Evolutionary conservation across 2,888 invertebrate species (phyloP).

Genomic region (Nesidiocoris tenuis): DNA sequence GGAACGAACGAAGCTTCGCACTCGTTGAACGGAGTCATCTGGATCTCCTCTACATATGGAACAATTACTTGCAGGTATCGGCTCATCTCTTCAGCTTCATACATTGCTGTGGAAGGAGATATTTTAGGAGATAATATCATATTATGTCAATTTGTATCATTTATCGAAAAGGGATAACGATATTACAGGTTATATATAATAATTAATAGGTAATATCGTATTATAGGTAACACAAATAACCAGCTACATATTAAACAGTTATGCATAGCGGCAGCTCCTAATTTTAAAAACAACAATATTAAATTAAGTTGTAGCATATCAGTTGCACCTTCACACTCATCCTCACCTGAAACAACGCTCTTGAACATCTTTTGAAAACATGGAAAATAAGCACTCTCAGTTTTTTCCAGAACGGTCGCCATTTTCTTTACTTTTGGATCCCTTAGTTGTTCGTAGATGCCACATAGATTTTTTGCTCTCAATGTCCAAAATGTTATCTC

Average conservation of each 20-base stretch:
- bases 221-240: no score
- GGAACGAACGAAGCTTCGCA: slow-evolving; percentile 62
- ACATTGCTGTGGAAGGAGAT: no score
- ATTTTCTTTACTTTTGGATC: slow-evolving; percentile 80
- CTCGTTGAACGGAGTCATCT: slow-evolving; percentile 69
- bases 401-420: slow-evolving; percentile 74
- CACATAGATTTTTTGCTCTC: slow-evolving; percentile 77
- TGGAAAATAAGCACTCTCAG: slow-evolving; percentile 74
- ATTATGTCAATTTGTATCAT: no score
- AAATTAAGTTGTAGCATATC: no score
- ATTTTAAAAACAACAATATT: no score
- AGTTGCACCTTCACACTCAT: no score
- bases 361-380: slow-evolving; percentile 77
- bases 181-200: no score
- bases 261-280: no score
- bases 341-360: slow-evolving; percentile 71
- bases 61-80: slow-evolving; percentile 74
- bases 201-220: no score
- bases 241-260: no score
- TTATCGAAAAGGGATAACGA: no score
- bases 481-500: slow-evolving; percentile 80
- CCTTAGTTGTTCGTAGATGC: slow-evolving; percentile 82
- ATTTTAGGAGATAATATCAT: no score
- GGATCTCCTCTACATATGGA: slow-evolving; percentile 69
- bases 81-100: slow-evolving; percentile 81